Evolutionary conservation across 2,113 vertebrate species (phyloP).

Genomic region (pig (Sus scrofa)): T2T-Sscrofa CM000817.6:145171001-145171500

Average conservation of each 20-base stretch:
- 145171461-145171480: neutral
- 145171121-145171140: neutral
- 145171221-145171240: slow-evolving; percentile 37
- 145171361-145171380: neutral
- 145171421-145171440: neutral
- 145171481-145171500: neutral
- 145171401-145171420: neutral
- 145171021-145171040: slow-evolving; percentile 1
- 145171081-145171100: neutral
- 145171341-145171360: neutral
- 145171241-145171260: neutral
- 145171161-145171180: neutral
- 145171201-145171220: neutral
- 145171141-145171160: neutral
- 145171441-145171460: neutral
- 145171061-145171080: neutral
- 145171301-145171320: neutral
- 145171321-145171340: neutral
- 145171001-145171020: neutral
- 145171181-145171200: slow-evolving; percentile 12
- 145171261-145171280: neutral
- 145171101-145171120: neutral
- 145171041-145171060: neutral
- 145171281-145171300: neutral
- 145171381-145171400: neutral